phyloP scores from a whole-genome alignment of 2,888 invertebrate species.

The Amphipyra tragopoginis region DNA sequence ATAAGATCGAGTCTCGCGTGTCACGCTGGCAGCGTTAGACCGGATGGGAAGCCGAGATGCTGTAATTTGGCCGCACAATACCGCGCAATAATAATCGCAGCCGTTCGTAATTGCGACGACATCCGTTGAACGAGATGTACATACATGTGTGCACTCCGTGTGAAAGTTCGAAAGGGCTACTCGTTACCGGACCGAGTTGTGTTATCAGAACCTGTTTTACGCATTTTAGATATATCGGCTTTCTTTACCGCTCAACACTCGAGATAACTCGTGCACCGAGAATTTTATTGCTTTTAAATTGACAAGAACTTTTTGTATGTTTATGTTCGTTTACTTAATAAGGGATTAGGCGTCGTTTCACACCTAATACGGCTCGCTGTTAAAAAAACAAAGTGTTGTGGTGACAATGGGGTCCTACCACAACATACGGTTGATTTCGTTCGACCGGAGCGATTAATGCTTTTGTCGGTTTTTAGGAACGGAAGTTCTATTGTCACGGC shows the following conservation, averaged over 20 bases:
- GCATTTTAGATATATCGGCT: slow-evolving; percentile 81
- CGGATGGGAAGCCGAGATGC: slow-evolving; percentile 88
- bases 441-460: slow-evolving; percentile 67
- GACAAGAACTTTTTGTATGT: slow-evolving; percentile 69
- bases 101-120: slow-evolving; percentile 85
- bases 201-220: slow-evolving; percentile 81
- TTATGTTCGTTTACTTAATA: slow-evolving; percentile 64
- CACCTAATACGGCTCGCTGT: slow-evolving; percentile 69
- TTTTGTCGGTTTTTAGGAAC: slow-evolving; percentile 73
- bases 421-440: slow-evolving; percentile 69
- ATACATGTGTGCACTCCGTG: slow-evolving; percentile 80
- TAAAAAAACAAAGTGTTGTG: slow-evolving; percentile 59
- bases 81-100: slow-evolving; percentile 87
- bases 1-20: slow-evolving; percentile 63
- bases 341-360: slow-evolving; percentile 72
- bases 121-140: slow-evolving; percentile 81
- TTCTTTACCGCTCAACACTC: slow-evolving; percentile 74
- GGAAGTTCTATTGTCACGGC: slow-evolving; percentile 78
- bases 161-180: slow-evolving; percentile 85
- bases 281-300: slow-evolving; percentile 77
- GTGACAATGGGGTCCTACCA: slow-evolving; percentile 69
- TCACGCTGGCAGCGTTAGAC: slow-evolving; percentile 60
- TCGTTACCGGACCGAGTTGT: slow-evolving; percentile 66
- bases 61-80: slow-evolving; percentile 87
- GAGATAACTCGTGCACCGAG: slow-evolving; percentile 69